These are phyloP conservation scores for Synchiropus splendidus DNA, from an alignment of 2,113 vertebrate genomes.

Conservation along the genomic window DNA sequence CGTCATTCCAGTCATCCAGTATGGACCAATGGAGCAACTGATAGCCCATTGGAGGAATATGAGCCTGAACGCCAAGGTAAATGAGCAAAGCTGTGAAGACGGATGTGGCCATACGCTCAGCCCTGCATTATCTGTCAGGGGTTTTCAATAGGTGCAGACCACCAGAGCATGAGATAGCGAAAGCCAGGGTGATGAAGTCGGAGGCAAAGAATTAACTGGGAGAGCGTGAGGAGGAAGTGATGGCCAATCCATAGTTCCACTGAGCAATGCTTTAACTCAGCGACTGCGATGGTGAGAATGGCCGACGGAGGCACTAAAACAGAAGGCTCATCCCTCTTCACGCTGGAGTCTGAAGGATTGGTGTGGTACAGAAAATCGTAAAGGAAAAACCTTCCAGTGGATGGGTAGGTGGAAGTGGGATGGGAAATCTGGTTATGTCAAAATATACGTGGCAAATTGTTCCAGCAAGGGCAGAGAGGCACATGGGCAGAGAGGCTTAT, in stretches of 20 bases:
- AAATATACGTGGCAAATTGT: constrained; percentile 7
- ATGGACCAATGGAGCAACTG: constrained; percentile 49
- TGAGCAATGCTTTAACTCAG: constrained; percentile 1
- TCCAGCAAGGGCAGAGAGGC: constrained; percentile 7
- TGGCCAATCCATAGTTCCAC: constrained; percentile 14
- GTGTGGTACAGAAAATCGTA: constrained; percentile 15
- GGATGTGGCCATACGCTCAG: constrained; percentile 17
- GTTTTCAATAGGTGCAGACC: constrained; percentile 34
- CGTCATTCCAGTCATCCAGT: constrained; percentile 21
- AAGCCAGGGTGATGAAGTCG: constrained; percentile 3
- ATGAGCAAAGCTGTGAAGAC: constrained; percentile 4
- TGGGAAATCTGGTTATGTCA: constrained; percentile 10
- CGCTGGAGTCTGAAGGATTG: no score
- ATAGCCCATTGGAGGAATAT: constrained; percentile 40
- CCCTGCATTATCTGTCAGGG: constrained; percentile 13
- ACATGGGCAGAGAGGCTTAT: constrained; percentile 12
- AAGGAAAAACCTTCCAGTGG: constrained; percentile 1
- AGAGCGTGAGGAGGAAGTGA: constrained; percentile 1
- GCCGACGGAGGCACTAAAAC: constrained; percentile 4
- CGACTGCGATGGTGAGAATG: constrained; percentile 1
- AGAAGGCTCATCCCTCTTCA: constrained; percentile 9
- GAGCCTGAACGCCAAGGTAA: constrained; percentile 15
- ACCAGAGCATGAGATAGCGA: constrained; percentile 48
- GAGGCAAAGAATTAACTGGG: constrained; percentile 11
- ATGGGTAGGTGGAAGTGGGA: constrained; percentile 9